A percentile compares a stretch with the other conserved stretches of the same genome.
phyloP scores from a whole-genome alignment of 2,797 vertebrate genomes.

The Triplophysa yarkandensis region DNA sequence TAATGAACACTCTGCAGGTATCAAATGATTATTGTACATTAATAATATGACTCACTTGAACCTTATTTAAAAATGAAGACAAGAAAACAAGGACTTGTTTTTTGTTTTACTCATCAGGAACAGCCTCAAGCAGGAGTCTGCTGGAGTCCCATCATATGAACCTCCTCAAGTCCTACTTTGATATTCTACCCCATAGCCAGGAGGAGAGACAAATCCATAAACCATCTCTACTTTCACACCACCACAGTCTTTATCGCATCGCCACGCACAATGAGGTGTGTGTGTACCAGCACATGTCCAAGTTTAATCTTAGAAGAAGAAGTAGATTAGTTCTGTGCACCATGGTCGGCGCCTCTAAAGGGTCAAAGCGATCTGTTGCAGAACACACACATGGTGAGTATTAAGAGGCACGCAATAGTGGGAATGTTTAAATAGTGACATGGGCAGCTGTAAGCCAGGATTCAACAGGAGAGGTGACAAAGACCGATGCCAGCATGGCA shows the following conservation, averaged over 20 bases:
- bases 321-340: slow-evolving; percentile 36
- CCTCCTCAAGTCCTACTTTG: slow-evolving; percentile 32
- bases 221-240: slow-evolving; percentile 41
- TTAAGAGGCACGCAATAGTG: slow-evolving; percentile 21
- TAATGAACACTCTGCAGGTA: background rate
- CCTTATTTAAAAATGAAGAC: slow-evolving; percentile 2
- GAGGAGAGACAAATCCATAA: slow-evolving; percentile 24
- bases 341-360: slow-evolving; percentile 12
- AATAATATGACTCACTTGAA: background rate
- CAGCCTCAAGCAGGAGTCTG: slow-evolving; percentile 10
- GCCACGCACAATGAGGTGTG: background rate
- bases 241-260: slow-evolving; percentile 27
- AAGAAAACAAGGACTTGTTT: background rate
- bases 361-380: slow-evolving; percentile 30
- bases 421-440: slow-evolving; percentile 27
- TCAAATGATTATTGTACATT: background rate
- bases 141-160: slow-evolving; percentile 28
- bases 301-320: slow-evolving; percentile 33
- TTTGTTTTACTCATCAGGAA: background rate
- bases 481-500: background rate
- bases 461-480: background rate
- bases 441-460: slow-evolving; percentile 1
- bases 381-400: slow-evolving; percentile 32
- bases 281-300: slow-evolving; percentile 3
- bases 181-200: slow-evolving; percentile 34